Conservation (phyloP, 2,113 vertebrate species). For the Argyrosomus japonicus region DNA sequence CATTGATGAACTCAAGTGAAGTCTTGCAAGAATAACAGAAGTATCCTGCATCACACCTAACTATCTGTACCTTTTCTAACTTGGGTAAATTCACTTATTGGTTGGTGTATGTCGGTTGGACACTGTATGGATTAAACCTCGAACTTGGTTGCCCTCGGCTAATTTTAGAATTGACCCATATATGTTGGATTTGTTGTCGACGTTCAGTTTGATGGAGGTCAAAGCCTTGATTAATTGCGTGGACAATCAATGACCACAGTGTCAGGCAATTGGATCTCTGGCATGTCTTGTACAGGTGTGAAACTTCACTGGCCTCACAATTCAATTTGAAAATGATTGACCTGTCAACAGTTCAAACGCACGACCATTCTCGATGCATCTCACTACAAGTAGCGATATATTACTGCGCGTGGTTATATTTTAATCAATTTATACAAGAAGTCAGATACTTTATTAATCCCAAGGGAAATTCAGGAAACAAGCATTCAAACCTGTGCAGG, state of each 20-base stretch:
- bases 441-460: too few relatives aligned
- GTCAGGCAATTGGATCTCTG: neutral
- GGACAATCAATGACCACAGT: neutral
- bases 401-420: too few relatives aligned
- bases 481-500: too few relatives aligned
- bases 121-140: neutral
- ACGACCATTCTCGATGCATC: too few relatives aligned
- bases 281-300: neutral
- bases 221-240: fast-evolving
- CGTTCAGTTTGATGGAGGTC: neutral
- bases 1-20: conserved; percentile 47
- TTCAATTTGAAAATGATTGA: too few relatives aligned
- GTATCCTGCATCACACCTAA: neutral
- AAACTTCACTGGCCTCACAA: too few relatives aligned
- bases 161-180: neutral
- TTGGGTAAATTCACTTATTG: neutral
- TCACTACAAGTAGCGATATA: too few relatives aligned
- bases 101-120: neutral
- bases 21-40: conserved; percentile 27
- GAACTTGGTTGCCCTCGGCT: neutral
- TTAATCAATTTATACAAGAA: too few relatives aligned
- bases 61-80: neutral
- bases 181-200: neutral
- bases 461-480: too few relatives aligned
- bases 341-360: too few relatives aligned